Evolutionary conservation across 1,140 invertebrate genomes (phyloP), one percentile per base, ranked within the genome.

Genomic region (Druon quercuslanigerum): DNA sequence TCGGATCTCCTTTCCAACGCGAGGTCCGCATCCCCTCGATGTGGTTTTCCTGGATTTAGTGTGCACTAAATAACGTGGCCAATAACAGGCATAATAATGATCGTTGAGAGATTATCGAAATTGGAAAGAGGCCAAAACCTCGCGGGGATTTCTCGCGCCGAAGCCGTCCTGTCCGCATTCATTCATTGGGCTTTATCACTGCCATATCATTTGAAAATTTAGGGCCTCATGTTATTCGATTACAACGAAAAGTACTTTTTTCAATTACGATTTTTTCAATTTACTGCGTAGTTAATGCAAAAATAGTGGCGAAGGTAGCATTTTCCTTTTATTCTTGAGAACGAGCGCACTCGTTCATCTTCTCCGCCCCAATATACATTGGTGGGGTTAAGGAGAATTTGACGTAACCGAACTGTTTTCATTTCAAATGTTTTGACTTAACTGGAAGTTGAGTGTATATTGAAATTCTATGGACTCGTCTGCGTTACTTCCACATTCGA

Each of bases 41-140:
- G 83, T 80, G 85, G 83, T 87, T 85, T 77, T 78, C 83, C 80
- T 76, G 84, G 84, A 89, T 89, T 88, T 87, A 84, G 77, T 78
- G 82, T 57, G 83, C 82, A 83, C 80, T 89, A 87, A 90, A 87
- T 89, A 89, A 89, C 83, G 82, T 84, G 83, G 77, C 84, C 84
- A 86, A 88, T 89, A 87, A 87, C 85, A 86, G 87, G 77, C 82
- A 84, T 87, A 89, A 89, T 87, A 86, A 87, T 87, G 84, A 85
- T 86, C 82, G 80, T 81, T 80, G 83, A 83, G 82, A 88, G 86
- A 89, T 89, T 89, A 89, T 88, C 87, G 87, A 88, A 88, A 89
- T 88, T 89, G 88, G 87, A 88, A 86, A 85, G 82, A 80, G 74
- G 87, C 87, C 88, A 89, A 84, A 86, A 83, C 51, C 70, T 78